Base-by-base conservation (phyloP, 2,888 invertebrate genomes). In the Alloscopus bannaensis region DNA sequence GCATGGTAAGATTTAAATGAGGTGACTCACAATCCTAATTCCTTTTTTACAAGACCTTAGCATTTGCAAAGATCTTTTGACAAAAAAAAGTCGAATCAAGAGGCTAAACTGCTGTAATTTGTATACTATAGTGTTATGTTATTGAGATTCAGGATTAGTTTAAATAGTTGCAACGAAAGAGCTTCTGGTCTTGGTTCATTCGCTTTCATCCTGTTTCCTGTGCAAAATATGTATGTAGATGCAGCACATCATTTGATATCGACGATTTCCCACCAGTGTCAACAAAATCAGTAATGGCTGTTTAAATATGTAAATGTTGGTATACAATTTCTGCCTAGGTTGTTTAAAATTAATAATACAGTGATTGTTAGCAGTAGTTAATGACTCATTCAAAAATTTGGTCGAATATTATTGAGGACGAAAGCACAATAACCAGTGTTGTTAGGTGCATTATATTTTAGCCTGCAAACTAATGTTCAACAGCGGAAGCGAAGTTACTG, bases 321-420 rank as follows among this genome's bases (percentile, higher is more conserved):
- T n/a, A n/a, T n/a, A n/a, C n/a, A n/a, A n/a, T n/a, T n/a, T n/a
- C n/a, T n/a, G n/a, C 36, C 6, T 36, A 36, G 18, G 18, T n/a
- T 47, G 4, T 13, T 4, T 47, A 3, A 13, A 13, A 47, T 18
- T 70, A 22, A 59, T 40, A 57, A 42, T 45, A 8, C 42, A 62
- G 50, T 71, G 71, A 71, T 71, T 71, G 71, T 71, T 71, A 45
- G 71, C 71, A 62, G 71, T 50, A 71, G 8, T n/a, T 13, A 13
- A 13, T 13, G 3, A 47, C 18, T 60, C 47, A 20, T 24, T 60
- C 22, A 62, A 71, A 22, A 26, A 70, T 71, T 71, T 71, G 60
- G 71, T 60, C 60, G 59, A 22, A 18, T 57, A 31, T 55, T 31
- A 2, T 26, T 40, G 24, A n/a, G 18, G 42, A 50, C 20, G 8